phyloP scores from a whole-genome alignment of 2,888 invertebrate species.

The Pachliopta kotzebuea region DNA sequence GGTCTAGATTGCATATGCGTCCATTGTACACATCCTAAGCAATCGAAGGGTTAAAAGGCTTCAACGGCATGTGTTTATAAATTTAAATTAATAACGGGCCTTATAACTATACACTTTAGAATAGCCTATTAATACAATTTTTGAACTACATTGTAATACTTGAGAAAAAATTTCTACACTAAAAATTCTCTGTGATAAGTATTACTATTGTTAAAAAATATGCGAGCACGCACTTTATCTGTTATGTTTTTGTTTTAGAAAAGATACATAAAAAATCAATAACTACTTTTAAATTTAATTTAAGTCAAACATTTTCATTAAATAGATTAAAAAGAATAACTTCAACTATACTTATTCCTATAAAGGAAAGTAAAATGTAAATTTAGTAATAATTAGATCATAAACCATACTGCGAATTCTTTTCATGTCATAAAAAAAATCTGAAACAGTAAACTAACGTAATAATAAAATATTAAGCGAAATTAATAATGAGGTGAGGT shows the following conservation, averaged over 20 bases:
- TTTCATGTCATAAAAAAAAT: not conserved
- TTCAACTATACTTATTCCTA: too few relatives aligned
- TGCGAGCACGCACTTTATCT: too few relatives aligned
- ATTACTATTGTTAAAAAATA: too few relatives aligned
- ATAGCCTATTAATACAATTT: not conserved
- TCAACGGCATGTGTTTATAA: not conserved
- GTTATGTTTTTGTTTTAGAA: too few relatives aligned
- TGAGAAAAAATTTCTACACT: not conserved
- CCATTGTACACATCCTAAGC: not conserved
- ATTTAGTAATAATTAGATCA: too few relatives aligned
- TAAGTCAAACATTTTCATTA: too few relatives aligned
- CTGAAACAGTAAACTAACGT: not conserved
- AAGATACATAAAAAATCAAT: too few relatives aligned
- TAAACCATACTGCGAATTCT: not conserved
- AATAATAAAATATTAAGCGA: not conserved
- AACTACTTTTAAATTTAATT: too few relatives aligned
- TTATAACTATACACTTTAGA: not conserved
- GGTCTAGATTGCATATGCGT: too few relatives aligned
- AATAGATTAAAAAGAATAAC: too few relatives aligned
- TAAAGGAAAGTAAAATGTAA: too few relatives aligned
- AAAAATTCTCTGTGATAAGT: too few relatives aligned
- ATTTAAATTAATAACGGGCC: not conserved
- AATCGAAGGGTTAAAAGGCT: not conserved
- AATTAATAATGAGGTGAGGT: slow-evolving; percentile 15
- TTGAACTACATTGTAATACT: not conserved